These are phyloP conservation scores for Drosophila lutescens DNA, from an alignment of 2,888 invertebrate genomes.

Conservation along the genomic window DNA sequence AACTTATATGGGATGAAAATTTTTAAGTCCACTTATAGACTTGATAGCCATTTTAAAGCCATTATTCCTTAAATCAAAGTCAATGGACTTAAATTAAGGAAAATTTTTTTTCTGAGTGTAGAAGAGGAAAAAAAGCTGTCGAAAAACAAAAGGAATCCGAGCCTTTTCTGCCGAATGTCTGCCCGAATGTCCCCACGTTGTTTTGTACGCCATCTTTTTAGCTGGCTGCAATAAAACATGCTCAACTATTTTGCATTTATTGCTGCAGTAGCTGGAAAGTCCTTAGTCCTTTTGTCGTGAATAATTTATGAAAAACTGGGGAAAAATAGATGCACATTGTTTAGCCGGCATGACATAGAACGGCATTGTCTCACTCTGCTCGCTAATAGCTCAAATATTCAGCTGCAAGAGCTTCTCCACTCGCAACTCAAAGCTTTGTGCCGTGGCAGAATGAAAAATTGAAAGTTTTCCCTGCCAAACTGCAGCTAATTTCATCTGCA, in stretches of 20 bases:
- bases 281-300: conserved; percentile 65
- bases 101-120: no score
- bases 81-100: no score
- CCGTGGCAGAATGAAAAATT: conserved; percentile 36
- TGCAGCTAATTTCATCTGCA: conserved; percentile 49
- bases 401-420: conserved; percentile 13
- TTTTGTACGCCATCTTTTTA: conserved; percentile 39
- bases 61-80: no score
- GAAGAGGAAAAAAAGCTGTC: background rate
- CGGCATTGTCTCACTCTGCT: conserved; percentile 41
- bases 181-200: conserved; percentile 34
- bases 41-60: no score
- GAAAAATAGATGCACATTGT: conserved; percentile 44
- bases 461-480: conserved; percentile 42
- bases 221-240: conserved; percentile 48
- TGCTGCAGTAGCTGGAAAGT: conserved; percentile 38
- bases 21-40: no score
- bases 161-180: conserved; percentile 22
- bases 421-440: conserved; percentile 25
- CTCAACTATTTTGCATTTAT: conserved; percentile 51
- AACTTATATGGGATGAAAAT: no score
- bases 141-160: conserved; percentile 25
- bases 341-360: conserved; percentile 27
- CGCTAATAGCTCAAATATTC: conserved; percentile 60
- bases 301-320: conserved; percentile 66